A percentile compares a stretch with the other conserved stretches of the same genome.
phyloP scores from a whole-genome alignment of 2,113 vertebrate genomes.

The Petromus typicus region DNA sequence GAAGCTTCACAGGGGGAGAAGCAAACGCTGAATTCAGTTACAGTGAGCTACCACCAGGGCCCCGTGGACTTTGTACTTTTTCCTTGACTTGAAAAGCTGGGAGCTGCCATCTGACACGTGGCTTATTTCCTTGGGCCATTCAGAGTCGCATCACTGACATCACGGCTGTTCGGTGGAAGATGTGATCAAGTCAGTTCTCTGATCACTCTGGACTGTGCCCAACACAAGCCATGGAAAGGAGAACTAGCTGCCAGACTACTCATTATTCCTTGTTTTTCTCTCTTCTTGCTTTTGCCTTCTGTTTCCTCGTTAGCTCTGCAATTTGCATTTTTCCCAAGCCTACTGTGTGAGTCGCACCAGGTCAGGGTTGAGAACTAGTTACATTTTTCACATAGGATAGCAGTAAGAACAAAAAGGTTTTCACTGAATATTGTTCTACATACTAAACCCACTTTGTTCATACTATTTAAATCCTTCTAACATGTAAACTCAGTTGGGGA shows the following conservation, averaged over 20 bases:
- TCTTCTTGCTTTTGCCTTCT: neutral
- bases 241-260: neutral
- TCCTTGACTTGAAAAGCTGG: neutral
- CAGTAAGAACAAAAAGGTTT: neutral
- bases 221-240: fast-evolving
- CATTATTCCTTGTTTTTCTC: neutral
- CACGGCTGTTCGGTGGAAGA: slow-evolving; percentile 47
- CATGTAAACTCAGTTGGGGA: neutral
- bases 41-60: neutral
- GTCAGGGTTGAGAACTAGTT: neutral
- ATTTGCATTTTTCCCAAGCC: slow-evolving; percentile 2
- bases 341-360: neutral
- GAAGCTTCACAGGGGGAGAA: neutral
- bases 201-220: neutral
- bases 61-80: slow-evolving; percentile 50
- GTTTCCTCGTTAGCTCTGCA: neutral
- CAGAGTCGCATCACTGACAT: slow-evolving; percentile 73
- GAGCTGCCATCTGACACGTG: slow-evolving; percentile 65
- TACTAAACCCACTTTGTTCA: slow-evolving; percentile 23
- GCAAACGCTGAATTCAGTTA: neutral
- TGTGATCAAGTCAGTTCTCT: slow-evolving; percentile 45
- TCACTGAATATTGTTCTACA: slow-evolving; percentile 10
- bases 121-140: slow-evolving; percentile 62
- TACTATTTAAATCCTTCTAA: slow-evolving; percentile 31
- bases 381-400: neutral